Evolutionary conservation across 2,797 vertebrate genomes (phyloP).

Genomic region (Schizothorax lantsangensis): DNA sequence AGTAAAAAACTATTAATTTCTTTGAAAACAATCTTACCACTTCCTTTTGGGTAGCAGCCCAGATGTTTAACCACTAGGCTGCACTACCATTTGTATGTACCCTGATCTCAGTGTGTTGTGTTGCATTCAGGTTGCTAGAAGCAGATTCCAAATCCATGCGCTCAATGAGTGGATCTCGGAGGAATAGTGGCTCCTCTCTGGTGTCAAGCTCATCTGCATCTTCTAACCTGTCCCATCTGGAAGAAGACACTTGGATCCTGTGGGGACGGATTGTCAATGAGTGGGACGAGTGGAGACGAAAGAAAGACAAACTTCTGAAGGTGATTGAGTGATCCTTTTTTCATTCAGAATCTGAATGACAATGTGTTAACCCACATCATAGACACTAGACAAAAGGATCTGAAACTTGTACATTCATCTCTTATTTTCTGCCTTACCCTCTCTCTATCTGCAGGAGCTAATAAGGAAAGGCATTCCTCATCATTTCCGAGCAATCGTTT

Average conservation of each 20-base stretch:
- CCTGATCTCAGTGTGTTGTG: not conserved
- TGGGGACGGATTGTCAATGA: constrained; percentile 99
- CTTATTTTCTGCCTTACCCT: not conserved
- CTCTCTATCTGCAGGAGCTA: constrained; percentile 83
- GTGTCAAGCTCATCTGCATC: constrained; percentile 98
- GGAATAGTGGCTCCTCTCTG: constrained; percentile 96
- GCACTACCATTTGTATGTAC: not conserved
- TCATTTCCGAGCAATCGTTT: constrained; percentile 97
- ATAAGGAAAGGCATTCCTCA: constrained; percentile 97
- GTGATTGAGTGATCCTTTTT: constrained; percentile 72
- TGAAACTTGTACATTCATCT: constrained; percentile 1
- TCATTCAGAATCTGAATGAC: not conserved
- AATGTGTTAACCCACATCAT: not conserved
- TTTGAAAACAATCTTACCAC: not conserved
- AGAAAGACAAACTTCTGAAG: constrained; percentile 98
- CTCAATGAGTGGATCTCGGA: constrained; percentile 95
- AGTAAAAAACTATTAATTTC: too few species aligned
- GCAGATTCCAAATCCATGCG: constrained; percentile 95
- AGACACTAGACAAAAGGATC: not conserved
- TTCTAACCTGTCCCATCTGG: constrained; percentile 97
- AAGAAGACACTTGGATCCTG: constrained; percentile 97
- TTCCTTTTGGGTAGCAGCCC: not conserved
- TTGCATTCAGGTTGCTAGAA: constrained; percentile 87
- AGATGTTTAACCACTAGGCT: not conserved
- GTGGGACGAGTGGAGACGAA: constrained; percentile 97